Base-by-base conservation (phyloP, 2,797 vertebrate genomes). In the Craterocephalus amniculus region DNA sequence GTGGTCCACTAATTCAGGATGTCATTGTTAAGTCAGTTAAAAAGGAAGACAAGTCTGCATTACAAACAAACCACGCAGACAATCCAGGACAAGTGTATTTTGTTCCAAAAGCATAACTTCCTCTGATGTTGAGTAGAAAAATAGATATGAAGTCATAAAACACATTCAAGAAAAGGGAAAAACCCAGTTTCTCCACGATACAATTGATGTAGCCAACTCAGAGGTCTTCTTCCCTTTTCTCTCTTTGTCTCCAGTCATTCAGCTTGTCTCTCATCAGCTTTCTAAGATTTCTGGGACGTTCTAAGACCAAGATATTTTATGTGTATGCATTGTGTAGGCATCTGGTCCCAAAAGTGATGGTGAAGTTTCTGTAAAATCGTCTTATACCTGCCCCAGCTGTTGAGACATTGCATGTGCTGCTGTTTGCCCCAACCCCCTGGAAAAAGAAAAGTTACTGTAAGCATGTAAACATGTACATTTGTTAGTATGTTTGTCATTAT, bases 211-310 rank as follows among this genome's bases (percentile, higher is more conserved):
- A 4, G n/a, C 43, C n/a, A 6, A 45, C 18, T 43, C 35, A 49
- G 62, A 58, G 57, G 59, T 66, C 65, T 72, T 61, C 61, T 79
- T 49, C 82, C 18, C 43, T 38, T 72, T 68, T n/a, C n/a, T 24
- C 36, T 64, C 31, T 64, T 51, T 79, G 38, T 20, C 32, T 65
- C 57, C 24, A 0, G 22, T 73, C 55, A 35, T 18, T 72, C 58
- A 12, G n/a, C 76, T 68, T 63, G 72, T 67, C 73, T 79, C 56
- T 79, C 64, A 40, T 74, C 74, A 60, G 62, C 48, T 49, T 52
- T 72, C 7, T 40, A 54, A 67, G 26, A 9, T 52, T 52, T 52
- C 49, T 45, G 3, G n/a, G 20, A n/a, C n/a, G n/a, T n/a, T n/a
- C n/a, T n/a, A n/a, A n/a, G n/a, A n/a, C n/a, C n/a, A n/a, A n/a